phyloP scores from a whole-genome alignment of 2,888 invertebrate species.

The Trichogramma evanescens region DNA sequence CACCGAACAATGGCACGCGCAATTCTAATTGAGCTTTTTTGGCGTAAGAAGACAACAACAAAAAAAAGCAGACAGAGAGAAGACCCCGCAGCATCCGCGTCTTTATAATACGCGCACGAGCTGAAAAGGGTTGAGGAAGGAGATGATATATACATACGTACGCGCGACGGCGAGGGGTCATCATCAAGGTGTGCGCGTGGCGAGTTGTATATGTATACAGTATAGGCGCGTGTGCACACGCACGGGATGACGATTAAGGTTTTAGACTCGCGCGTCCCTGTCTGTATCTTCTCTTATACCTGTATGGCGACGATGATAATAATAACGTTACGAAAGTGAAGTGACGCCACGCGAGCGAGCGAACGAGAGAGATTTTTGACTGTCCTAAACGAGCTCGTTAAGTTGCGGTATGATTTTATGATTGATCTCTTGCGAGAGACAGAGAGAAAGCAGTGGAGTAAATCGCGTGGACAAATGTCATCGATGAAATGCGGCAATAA shows the following conservation, averaged over 20 bases:
- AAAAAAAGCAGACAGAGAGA: conserved; percentile 36
- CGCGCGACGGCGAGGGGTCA: conserved; percentile 21
- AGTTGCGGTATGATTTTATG: conserved; percentile 5
- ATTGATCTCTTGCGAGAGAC: no score
- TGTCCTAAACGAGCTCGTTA: neutral
- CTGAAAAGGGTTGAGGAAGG: conserved; percentile 27
- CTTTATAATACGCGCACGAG: neutral
- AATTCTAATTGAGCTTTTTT: conserved; percentile 45
- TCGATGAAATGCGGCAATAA: no score
- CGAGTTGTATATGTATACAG: neutral
- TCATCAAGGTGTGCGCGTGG: neutral
- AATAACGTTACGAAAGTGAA: no score
- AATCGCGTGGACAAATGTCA: no score
- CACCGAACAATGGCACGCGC: conserved; percentile 43
- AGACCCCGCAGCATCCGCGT: neutral
- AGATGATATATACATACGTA: conserved; percentile 20
- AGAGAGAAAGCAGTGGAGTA: no score
- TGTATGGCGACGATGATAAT: no score
- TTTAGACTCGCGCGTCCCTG: conserved; percentile 5
- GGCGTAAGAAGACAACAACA: conserved; percentile 27
- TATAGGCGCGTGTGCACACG: conserved; percentile 4
- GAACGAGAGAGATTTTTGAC: no score
- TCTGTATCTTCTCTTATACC: neutral
- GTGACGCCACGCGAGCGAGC: no score
- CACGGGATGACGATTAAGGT: conserved; percentile 15